phyloP scores from a whole-genome alignment of 2,888 invertebrate species.

The Oasisia sp. region DNA sequence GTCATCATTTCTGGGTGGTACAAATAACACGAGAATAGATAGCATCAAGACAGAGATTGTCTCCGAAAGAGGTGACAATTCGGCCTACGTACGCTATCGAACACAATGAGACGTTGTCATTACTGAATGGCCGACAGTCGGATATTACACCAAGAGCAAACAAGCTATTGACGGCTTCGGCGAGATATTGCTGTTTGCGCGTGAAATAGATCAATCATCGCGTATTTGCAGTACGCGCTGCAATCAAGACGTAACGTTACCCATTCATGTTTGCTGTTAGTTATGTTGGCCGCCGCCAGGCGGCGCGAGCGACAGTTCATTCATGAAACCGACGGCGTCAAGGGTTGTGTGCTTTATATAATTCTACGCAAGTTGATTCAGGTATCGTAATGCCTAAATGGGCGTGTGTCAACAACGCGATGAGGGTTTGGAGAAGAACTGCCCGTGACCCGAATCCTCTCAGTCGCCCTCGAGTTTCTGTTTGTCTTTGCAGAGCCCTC shows the following conservation, averaged over 20 bases:
- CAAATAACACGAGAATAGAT: neutral
- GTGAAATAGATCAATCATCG: neutral
- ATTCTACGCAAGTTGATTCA: slow-evolving; percentile 6
- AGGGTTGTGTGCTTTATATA: neutral
- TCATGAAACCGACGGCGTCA: neutral
- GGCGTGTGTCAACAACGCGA: neutral
- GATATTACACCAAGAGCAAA: neutral
- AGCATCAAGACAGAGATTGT: neutral
- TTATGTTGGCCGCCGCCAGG: neutral
- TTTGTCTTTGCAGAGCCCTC: neutral
- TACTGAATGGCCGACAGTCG: neutral
- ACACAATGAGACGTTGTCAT: neutral
- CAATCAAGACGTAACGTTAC: neutral
- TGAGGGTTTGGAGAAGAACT: neutral
- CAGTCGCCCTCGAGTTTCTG: neutral
- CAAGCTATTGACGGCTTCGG: neutral
- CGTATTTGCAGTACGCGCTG: neutral
- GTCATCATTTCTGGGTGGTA: neutral
- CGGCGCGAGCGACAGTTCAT: neutral
- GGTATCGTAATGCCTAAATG: neutral
- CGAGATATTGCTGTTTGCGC: neutral
- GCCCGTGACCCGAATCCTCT: slow-evolving; percentile 14
- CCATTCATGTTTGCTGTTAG: neutral
- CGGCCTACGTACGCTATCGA: neutral
- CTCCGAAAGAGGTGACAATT: neutral